Evolutionary conservation across 2,797 vertebrate species (phyloP), one percentile per base, ranked within the genome.

Genomic region (Micropoecilia bifurca): DNA sequence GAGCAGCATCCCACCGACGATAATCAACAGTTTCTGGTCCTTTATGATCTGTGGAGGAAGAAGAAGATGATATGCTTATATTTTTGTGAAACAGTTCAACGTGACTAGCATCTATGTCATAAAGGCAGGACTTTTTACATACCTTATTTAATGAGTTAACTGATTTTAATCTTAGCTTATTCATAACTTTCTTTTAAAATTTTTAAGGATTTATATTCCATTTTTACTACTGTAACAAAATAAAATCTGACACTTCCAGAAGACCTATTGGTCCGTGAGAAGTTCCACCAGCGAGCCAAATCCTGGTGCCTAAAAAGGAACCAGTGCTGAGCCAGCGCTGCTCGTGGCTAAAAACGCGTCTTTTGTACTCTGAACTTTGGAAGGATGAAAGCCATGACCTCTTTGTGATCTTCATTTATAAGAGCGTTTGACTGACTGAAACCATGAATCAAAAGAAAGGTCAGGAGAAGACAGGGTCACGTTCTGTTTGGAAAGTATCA

Each of bases 21-120:
- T 99, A 90, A 99, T 97, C 87, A 99, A 94, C 94, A 99, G 94
- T 93, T 99, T 99, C 95, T 99, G 99, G 96, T 99, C 98, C 95
- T 99, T 99, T 94, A 99, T 99, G 95, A 99, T 99, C 99, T 99
- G 92, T 87, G 92, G 87, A 78, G 90, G 71, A 76, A 71, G 83
- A 75, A 78, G 68, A 76, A 81, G 30, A 84, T 10, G 47, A 83
- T 47, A 86, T 47, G 14, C 43, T 77, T 85, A 20, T 30, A 80
- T 91, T 82, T 53, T 25, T 85, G 63, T 18, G 33, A 68, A 77
- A 28, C 53, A 74, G 20, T 73, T 50, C 50, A 22, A 84, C 83
- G 84, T 74, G 43, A 82, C 46, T 48, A 74, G 33, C 72, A 33
- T 68, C 9, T 75, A 10, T 72, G 55, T 78, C 82, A 81, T 39